These are phyloP conservation scores for Eupristina koningsbergeri DNA, from an alignment of 1,140 invertebrate species.

Conservation along the genomic window DNA sequence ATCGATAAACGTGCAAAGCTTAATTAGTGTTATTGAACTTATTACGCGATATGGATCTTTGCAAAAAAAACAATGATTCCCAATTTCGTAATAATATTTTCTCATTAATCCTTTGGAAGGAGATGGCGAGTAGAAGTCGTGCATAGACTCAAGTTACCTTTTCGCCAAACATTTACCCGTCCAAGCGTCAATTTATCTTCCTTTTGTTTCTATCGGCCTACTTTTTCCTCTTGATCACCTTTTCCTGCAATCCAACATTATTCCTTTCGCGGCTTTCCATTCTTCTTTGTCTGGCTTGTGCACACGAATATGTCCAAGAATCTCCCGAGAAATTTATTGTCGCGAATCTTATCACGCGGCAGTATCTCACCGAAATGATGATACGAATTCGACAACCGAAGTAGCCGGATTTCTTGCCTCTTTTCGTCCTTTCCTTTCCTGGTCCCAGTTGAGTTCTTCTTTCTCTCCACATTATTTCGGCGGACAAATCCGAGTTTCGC, in stretches of 20 bases:
- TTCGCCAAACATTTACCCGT: constrained; percentile 1
- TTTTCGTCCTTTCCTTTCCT: too few relatives aligned
- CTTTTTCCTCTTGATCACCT: background rate
- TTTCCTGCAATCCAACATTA: constrained; percentile 11
- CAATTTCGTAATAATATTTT: too few relatives aligned
- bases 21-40: too few relatives aligned
- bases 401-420: background rate
- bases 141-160: background rate
- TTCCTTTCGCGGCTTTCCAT: background rate
- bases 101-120: too few relatives aligned
- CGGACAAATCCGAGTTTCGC: constrained; percentile 29
- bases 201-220: constrained; percentile 5
- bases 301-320: constrained; percentile 32
- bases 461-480: background rate
- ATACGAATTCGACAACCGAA: constrained; percentile 11
- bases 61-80: too few relatives aligned
- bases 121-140: background rate
- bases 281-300: background rate
- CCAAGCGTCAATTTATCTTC: constrained; percentile 5
- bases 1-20: too few relatives aligned
- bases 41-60: too few relatives aligned
- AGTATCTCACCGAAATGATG: constrained; percentile 35
- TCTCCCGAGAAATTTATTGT: constrained; percentile 30
- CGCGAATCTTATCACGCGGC: constrained; percentile 19
- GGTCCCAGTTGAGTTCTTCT: too few relatives aligned